Percentiles rank a stretch among this genome's conserved stretches.
Evolutionary conservation across 2,797 vertebrate species (phyloP).

Genomic region (Pelochelys cantorii): DNA sequence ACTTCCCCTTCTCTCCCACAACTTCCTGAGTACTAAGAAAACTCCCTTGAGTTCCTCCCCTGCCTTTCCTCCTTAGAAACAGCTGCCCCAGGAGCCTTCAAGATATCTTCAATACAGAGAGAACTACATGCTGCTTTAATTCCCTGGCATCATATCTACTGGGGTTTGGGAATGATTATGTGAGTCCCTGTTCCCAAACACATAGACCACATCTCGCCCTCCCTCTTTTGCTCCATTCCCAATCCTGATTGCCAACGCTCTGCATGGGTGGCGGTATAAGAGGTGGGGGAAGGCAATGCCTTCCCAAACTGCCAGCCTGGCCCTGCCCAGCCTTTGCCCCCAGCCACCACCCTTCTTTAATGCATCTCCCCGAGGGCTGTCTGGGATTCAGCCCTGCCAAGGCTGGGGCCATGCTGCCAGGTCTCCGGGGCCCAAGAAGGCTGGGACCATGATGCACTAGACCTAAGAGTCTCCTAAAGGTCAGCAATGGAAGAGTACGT

Average conservation of each 20-base stretch:
- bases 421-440: too few species aligned
- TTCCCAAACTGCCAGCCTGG: too few species aligned
- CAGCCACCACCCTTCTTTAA: too few species aligned
- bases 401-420: too few species aligned
- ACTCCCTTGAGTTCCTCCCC: background rate
- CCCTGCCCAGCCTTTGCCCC: too few species aligned
- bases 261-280: too few species aligned
- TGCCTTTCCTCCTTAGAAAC: background rate
- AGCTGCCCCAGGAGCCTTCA: background rate
- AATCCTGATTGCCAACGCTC: background rate
- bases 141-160: background rate
- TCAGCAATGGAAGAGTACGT: background rate
- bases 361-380: too few species aligned
- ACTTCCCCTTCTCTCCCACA: too few species aligned
- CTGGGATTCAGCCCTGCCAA: too few species aligned
- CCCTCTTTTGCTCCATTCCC: background rate
- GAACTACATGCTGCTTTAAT: background rate
- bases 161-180: background rate
- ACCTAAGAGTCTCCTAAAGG: background rate
- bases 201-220: background rate
- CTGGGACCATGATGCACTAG: too few species aligned
- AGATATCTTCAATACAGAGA: background rate
- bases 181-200: background rate
- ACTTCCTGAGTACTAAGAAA: background rate
- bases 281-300: too few species aligned